Evolutionary conservation across 1,140 invertebrate species (phyloP), one percentile per base, ranked within the genome.

Genomic region (Sipha flava): DNA sequence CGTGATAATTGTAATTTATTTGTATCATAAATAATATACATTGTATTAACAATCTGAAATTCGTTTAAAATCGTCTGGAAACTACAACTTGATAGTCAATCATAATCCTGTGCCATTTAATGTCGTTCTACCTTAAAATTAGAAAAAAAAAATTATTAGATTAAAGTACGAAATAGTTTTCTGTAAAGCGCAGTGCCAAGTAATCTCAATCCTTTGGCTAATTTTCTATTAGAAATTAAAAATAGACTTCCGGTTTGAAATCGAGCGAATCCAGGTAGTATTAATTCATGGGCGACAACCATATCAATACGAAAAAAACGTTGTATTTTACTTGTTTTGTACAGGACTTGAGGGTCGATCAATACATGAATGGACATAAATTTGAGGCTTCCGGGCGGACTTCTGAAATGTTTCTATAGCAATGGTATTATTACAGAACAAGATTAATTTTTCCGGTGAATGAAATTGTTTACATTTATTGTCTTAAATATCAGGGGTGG

Each of bases 221-320:
- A 77, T 77, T 77, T 57, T 59, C 31, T 12, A 12, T 59, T 37
- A 12, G 73, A 21, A 3, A 57, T 59, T 34, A 59, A 57, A 77
- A 77, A 54, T 77, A 77, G 73, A 77, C 70, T 75, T 75, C 70
- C 47, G 70, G 70, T 43, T 31, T 18, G 37, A 75, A 75, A 75
- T 34, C 49, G 31, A 75, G n/a, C 31, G 49, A 26, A 54, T 29
- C 43, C 47, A 31, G 49, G 52, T 18, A 21, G 21, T 29, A 52
- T 49, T 72, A 21, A 37, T 75, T 57, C 34, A 57, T 12, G 29
- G 59, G 34, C 73, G 29, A 43, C 73, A 40, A 18, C 52, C 49
- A 21, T 72, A 6, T 68, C 40, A 21, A 23, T 18, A 14, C 64
- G 18, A 66, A 66, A n/a, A n/a, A n/a, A 43, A 66, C n/a, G 62